A percentile compares a stretch with the other conserved stretches of the same genome.
Evolutionary conservation across 2,113 vertebrate genomes (phyloP).

Genomic region (Cyprinodon tularosa): DNA sequence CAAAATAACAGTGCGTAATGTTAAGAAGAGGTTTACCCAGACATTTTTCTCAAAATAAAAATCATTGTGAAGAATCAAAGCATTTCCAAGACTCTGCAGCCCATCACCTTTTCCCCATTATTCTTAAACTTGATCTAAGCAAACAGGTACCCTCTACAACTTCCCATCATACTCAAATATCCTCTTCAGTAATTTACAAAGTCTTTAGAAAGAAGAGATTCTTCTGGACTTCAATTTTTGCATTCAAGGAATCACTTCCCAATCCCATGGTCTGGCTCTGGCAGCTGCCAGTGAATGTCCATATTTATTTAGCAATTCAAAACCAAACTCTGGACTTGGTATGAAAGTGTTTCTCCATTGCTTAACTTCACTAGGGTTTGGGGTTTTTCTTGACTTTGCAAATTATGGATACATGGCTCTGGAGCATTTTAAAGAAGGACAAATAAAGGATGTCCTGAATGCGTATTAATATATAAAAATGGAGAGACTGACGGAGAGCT

Average conservation of each 20-base stretch:
- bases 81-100: not conserved
- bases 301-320: not conserved
- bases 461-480: slow-evolving; percentile 13
- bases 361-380: slow-evolving; percentile 25
- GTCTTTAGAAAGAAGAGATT: slow-evolving; percentile 2
- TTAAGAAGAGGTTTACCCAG: not conserved
- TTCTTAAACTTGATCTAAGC: not conserved
- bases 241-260: not conserved
- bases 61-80: not conserved
- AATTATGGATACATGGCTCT: slow-evolving; percentile 15
- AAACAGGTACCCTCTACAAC: slow-evolving; percentile 3
- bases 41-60: not conserved
- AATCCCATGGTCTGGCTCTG: slow-evolving; percentile 23
- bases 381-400: slow-evolving; percentile 27
- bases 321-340: not conserved
- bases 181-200: slow-evolving; percentile 15
- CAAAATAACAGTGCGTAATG: not conserved
- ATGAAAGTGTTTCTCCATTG: not conserved
- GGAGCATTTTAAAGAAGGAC: slow-evolving; percentile 4
- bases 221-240: slow-evolving; percentile 27
- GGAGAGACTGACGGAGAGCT: slow-evolving; percentile 12
- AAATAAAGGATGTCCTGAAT: slow-evolving; percentile 13
- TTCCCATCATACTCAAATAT: slow-evolving; percentile 12
- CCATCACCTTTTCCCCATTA: not conserved
- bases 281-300: slow-evolving; percentile 28